Evolutionary conservation across 2,888 invertebrate species (phyloP).

Genomic region (Imbricaverruca yamaguchii): DNA sequence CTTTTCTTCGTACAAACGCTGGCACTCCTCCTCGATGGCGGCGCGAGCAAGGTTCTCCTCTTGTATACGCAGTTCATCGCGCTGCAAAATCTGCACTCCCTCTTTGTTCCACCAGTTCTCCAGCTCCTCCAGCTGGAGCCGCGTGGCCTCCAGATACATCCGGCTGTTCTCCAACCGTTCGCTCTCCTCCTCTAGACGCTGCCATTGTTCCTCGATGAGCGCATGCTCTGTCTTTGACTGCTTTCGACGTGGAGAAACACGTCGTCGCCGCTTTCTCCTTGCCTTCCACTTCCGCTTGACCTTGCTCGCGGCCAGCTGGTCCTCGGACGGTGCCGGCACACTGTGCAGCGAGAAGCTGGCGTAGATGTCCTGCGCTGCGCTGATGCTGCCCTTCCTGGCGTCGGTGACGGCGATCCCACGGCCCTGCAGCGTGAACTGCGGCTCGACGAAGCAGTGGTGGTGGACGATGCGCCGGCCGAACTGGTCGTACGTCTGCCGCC

Average conservation of each 20-base stretch:
- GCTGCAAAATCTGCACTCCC: not conserved
- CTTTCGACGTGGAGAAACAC: not conserved
- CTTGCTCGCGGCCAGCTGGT: not conserved
- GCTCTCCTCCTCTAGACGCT: slow-evolving; percentile 6
- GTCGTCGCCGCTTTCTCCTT: not conserved
- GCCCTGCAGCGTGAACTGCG: not conserved
- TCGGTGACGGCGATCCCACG: not conserved
- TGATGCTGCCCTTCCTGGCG: slow-evolving; percentile 2
- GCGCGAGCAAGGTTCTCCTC: not conserved
- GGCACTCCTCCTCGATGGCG: not conserved
- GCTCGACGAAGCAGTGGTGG: not conserved
- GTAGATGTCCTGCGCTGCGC: not conserved
- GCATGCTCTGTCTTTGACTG: not conserved
- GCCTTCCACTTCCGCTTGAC: not conserved
- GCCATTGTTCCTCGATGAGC: not conserved
- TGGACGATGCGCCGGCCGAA: not conserved
- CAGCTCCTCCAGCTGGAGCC: not conserved
- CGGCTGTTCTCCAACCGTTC: not conserved
- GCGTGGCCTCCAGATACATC: not conserved
- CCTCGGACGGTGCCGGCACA: not conserved
- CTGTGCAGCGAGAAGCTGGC: not conserved
- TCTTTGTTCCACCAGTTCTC: not conserved
- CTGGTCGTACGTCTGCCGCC: not conserved
- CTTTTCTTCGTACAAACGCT: not conserved
- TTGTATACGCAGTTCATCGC: not conserved